Evolutionary conservation across 2,888 invertebrate genomes (phyloP), one percentile per base, ranked within the genome.

Genomic region (Cylloceria caligata): DNA sequence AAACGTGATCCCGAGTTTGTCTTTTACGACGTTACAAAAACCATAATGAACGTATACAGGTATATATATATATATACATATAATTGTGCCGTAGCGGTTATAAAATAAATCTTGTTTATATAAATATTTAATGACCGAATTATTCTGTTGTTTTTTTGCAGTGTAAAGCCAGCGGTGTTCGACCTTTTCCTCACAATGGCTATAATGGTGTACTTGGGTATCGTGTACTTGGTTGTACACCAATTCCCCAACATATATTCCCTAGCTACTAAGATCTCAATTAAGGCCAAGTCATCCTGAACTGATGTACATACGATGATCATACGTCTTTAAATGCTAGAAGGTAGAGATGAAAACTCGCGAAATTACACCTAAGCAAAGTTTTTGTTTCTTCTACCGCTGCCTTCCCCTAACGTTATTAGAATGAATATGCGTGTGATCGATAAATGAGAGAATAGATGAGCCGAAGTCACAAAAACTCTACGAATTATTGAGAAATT

Each of bases 141-240:
- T n/a, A 36, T 81, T 83, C 36, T 85, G 74, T 85, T 86, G 87
- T 88, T 86, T 88, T 83, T 80, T 95, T 95, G 88, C 94, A 97
- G 98, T 92, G 99, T 99, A 5, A 99, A 99, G 92, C 99, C 99
- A 83, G 99, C 99, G 9, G 96, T 99, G 76, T 99, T 99, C 94
- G 99, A 99, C 94, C 95, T 99, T 88, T 96, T 99, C 87, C 94
- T 99, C 13, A 98, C 99, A 0, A 93, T 97, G 80, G 96, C 95
- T 45, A 99, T 99, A 89, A 94, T 96, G 42, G 94, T 95, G 27
- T 99, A 99, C 93, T 94, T 99, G 73, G 95, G 95, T n/a, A 89
- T 96, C 4, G 95, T 99, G n/a, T 99, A 98, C 93, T 94, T 97
- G 88, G 94, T 96, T 11, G 95, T 98, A 80, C 96, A 96, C 84